A percentile compares a stretch with the other conserved stretches of the same genome.
phyloP scores from a whole-genome alignment of 2,797 vertebrate species.

The Myotis daubentonii region DNA sequence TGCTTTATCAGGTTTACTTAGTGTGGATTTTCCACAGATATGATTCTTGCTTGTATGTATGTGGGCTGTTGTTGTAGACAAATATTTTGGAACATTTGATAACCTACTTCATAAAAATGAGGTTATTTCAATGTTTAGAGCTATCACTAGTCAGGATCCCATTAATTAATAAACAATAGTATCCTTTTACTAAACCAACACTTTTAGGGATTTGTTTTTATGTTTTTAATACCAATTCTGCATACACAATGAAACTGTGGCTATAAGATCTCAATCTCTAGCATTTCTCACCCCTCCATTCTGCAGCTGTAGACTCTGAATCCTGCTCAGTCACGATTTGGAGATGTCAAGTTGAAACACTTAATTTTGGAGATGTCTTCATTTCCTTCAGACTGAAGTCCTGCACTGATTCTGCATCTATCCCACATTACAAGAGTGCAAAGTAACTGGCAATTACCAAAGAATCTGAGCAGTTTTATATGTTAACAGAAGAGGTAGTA shows the following conservation, averaged over 20 bases:
- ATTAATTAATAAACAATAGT: not conserved
- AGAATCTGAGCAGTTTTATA: not conserved
- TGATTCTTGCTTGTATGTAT: rapidly evolving
- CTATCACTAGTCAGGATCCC: not conserved
- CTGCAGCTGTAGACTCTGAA: not conserved
- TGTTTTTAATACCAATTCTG: too few relatives aligned
- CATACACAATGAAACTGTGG: rapidly evolving
- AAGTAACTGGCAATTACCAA: not conserved
- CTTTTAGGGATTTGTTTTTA: not conserved
- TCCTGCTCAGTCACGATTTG: rapidly evolving
- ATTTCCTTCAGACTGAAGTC: not conserved
- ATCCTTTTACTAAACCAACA: rapidly evolving
- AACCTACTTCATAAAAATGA: not conserved
- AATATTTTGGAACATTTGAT: not conserved
- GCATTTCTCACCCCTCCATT: rapidly evolving
- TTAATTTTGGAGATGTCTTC: rapidly evolving
- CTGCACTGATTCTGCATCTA: not conserved
- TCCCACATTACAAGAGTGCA: rapidly evolving
- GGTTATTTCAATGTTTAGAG: not conserved
- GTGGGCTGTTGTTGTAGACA: rapidly evolving
- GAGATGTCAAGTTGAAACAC: rapidly evolving
- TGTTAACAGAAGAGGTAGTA: rapidly evolving
- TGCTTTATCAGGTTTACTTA: not conserved
- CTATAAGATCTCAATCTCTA: rapidly evolving
- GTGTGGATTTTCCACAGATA: rapidly evolving